Conservation (phyloP, 2,113 vertebrate species). For the Hypocryptadius cinnamomeus region DNA sequence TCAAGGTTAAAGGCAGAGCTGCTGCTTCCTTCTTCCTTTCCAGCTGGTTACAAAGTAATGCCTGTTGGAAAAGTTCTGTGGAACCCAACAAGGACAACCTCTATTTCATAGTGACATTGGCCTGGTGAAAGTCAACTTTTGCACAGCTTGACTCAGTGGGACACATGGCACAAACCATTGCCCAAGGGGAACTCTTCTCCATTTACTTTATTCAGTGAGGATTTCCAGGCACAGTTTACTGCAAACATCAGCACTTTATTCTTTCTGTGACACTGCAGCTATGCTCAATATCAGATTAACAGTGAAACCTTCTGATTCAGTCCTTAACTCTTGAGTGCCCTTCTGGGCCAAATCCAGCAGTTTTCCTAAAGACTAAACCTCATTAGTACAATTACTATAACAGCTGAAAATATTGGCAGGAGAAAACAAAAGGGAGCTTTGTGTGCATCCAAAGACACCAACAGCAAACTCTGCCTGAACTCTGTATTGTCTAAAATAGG, state of each 20-base stretch:
- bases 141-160: neutral
- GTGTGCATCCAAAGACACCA: neutral
- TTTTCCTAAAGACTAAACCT: neutral
- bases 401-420: neutral
- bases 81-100: neutral
- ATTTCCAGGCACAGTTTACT: neutral
- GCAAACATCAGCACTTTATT: neutral
- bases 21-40: neutral
- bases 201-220: neutral
- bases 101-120: neutral
- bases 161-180: neutral
- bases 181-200: neutral
- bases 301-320: neutral
- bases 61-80: neutral
- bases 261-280: neutral
- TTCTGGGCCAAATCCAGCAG: neutral
- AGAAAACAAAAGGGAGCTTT: conserved; percentile 8
- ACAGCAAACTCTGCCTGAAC: conserved; percentile 30
- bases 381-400: neutral
- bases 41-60: neutral
- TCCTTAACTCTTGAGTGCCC: neutral
- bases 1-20: neutral
- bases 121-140: neutral
- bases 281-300: neutral
- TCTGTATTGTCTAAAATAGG: neutral